A percentile compares a stretch with the other conserved stretches of the same genome.
Conservation (phyloP, 2,113 vertebrate genomes). For the Sarotherodon lohbergeri region DNA sequence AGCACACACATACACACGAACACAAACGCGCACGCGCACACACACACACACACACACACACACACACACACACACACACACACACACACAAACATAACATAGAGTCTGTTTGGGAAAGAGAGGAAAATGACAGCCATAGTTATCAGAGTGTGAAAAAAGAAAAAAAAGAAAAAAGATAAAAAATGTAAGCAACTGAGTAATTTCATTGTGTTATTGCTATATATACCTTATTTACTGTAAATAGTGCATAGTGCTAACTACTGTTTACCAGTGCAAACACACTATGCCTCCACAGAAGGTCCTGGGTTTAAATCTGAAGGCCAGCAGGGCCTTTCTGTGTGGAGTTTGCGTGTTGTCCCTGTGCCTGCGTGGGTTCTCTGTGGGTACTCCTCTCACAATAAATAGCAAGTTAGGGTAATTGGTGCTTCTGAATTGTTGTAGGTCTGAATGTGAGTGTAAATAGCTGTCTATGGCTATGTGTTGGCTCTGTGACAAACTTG, state of each 20-base stretch:
- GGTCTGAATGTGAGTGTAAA: background rate
- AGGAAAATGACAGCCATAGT: background rate
- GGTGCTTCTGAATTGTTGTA: background rate
- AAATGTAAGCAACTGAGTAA: background rate
- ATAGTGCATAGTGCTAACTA: background rate
- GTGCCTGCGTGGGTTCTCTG: background rate
- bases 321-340: background rate
- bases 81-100: fast-evolving
- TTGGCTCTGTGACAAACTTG: background rate
- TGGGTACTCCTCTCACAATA: background rate
- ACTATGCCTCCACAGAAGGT: background rate
- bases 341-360: background rate
- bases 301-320: background rate
- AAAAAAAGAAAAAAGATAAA: background rate
- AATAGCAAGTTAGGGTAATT: background rate
- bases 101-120: background rate
- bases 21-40: too few species aligned
- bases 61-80: too few species aligned
- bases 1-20: background rate
- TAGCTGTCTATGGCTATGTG: background rate
- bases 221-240: background rate
- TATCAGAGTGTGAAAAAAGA: background rate
- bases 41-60: too few species aligned
- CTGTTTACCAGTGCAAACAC: background rate
- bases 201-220: background rate